Percentiles rank a stretch among this genome's conserved stretches.
phyloP scores from a whole-genome alignment of 2,797 vertebrate genomes.

The Threskiornis aethiopicus region DNA sequence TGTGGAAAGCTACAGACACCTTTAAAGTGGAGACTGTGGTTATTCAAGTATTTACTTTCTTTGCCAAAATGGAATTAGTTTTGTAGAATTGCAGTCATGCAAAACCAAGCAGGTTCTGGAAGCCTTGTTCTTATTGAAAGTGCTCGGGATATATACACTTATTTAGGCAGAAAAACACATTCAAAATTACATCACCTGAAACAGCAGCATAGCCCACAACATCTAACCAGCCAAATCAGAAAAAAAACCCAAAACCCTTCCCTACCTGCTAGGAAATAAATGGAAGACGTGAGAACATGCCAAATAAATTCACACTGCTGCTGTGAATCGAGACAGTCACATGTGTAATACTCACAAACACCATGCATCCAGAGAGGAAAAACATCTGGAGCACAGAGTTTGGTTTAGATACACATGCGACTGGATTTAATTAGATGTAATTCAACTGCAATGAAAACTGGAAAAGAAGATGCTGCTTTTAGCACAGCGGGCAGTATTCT shows the following conservation, averaged over 20 bases:
- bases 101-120: neutral
- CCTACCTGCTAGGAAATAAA: neutral
- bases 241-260: too few species aligned
- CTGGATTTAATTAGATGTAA: neutral
- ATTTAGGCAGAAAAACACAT: neutral
- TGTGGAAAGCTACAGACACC: neutral
- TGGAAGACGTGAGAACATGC: neutral
- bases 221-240: neutral
- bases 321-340: neutral
- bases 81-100: neutral
- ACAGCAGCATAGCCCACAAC: neutral
- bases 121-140: neutral
- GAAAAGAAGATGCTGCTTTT: neutral
- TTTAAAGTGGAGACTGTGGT: neutral
- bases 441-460: neutral
- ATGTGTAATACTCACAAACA: neutral
- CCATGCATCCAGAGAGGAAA: neutral
- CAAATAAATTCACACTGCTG: neutral
- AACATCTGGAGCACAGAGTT: neutral
- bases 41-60: neutral
- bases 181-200: neutral
- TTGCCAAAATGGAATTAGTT: neutral
- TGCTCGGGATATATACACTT: fast-evolving
- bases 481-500: neutral
- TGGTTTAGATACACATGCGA: neutral